Evolutionary conservation across 2,888 invertebrate genomes (phyloP), one percentile per base, ranked within the genome.

Genomic region (Augiades crinisus): DNA sequence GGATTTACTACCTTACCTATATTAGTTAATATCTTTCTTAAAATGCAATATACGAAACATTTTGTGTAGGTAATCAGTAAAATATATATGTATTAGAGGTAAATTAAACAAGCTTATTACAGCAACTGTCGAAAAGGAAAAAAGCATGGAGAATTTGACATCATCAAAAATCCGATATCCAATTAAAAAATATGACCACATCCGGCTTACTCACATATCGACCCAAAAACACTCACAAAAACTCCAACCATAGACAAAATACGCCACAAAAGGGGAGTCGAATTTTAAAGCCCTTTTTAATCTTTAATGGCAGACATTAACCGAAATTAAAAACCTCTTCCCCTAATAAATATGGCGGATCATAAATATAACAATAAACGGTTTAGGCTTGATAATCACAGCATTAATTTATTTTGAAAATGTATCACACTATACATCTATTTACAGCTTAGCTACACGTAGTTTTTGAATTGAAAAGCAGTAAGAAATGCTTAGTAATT

Each of bases 241-340:
- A 37, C 38, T 36, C 36, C 1, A 21, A 14, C 47, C 38, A 47
- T 58, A 50, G 54, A 53, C 54, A 57, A 57, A 64, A 60, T 61
- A 58, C 50, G 60, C 65, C 68, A 67, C 64, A 67, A 41, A 63
- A 59, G 59, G 19, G 59, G 56, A 61, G 56, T 54, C 54, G 52
- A 52, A 56, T 53, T 55, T 45, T 47, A 56, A 55, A 57, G 47
- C 55, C 55, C 55, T 55, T 55, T 54, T 58, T 59, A 59, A 60
- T 64, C 63, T 59, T 41, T 53, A 54, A 54, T 55, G 54, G 57
- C 58, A 46, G 51, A 60, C 59, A 61, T 67, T 65, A 65, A 60
- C 58, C 51, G 56, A 62, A 59, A 61, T 70, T 69, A 62, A 67
- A 68, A 68, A 63, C 61, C 63, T 61, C 63, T 61, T 65, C 69